These are phyloP conservation scores for Nothura maculosa DNA, from an alignment of 2,797 vertebrate species.

Conservation along the genomic window DNA sequence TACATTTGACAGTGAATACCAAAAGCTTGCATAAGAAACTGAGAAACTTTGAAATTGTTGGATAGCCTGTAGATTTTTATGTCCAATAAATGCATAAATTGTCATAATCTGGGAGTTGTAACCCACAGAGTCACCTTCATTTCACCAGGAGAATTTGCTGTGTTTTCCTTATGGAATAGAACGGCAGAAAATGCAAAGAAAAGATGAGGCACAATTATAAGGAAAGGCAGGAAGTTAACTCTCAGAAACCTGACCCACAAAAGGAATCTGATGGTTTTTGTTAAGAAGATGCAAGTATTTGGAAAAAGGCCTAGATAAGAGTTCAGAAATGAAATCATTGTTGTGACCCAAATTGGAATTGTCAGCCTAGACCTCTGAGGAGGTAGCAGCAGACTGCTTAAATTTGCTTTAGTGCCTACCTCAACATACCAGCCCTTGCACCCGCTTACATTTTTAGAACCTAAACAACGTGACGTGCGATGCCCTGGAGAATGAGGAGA, in stretches of 20 bases:
- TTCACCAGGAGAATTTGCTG: not conserved
- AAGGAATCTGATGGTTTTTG: not conserved
- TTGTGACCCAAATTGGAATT: not conserved
- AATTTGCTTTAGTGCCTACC: not conserved
- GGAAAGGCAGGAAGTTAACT: not conserved
- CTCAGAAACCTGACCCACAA: not conserved
- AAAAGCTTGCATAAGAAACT: rapidly evolving
- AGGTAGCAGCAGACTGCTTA: not conserved
- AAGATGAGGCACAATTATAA: not conserved
- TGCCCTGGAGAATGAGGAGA: not conserved
- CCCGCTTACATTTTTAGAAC: not conserved
- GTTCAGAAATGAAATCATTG: not conserved
- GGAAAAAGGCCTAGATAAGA: not conserved
- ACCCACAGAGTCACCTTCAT: not conserved
- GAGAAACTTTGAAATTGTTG: not conserved
- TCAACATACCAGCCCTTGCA: not conserved
- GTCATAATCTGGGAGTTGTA: not conserved
- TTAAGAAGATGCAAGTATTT: not conserved
- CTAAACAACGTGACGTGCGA: rapidly evolving
- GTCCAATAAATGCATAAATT: not conserved
- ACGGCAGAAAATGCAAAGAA: not conserved
- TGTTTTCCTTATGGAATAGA: not conserved
- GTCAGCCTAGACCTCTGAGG: not conserved
- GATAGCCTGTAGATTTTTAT: not conserved
- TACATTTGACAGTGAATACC: not conserved